Evolutionary conservation across 2,797 vertebrate species (phyloP), one percentile per base, ranked within the genome.

Genomic region (Coccyzus lansbergi): DNA sequence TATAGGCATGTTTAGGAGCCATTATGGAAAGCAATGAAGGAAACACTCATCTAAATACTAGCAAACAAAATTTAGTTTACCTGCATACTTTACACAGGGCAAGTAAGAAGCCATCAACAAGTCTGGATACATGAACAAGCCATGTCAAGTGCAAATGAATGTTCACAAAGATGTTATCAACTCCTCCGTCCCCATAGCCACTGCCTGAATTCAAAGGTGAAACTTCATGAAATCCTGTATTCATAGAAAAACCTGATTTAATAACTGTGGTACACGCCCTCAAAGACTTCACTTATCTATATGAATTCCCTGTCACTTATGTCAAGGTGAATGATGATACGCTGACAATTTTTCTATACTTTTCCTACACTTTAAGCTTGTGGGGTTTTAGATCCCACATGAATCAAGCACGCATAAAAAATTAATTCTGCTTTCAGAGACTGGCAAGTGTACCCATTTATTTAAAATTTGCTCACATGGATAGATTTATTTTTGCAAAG

Each of bases 231-330:
- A 94, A 94, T 69, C 68, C 80, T 71, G 12, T 62, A 80, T 89
- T 93, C 51, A 75, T 38, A 75, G 42, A 80, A 92, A 86, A 80
- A 6, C 34, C 93, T 83, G 36, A 64, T 91, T 93, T 92, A 80
- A 75, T 85, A 70, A 85, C 62, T 86, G 38, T 19, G 25, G n/a
- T 8, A 24, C 44, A 31, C 46, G 28, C 34, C 62, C 51, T 85
- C 72, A 71, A 80, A 94, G 80, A 46, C n/a, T 95, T 93, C 82
- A 34, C 71, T 93, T 89, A 59, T 34, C 55, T 69, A 14, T 62
- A 19, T 17, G 55, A 96, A 87, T 71, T 91, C 72, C 42, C 59
- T 51, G 51, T 89, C 58, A 44, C 22, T 83, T 87, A 55, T 34
- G 34, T 69, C 68, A 89, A 72, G 29, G 21, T 56, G 65, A 94